Evolutionary conservation across 2,888 invertebrate species (phyloP).

Genomic region (Hydroisotoma schaefferi): DNA sequence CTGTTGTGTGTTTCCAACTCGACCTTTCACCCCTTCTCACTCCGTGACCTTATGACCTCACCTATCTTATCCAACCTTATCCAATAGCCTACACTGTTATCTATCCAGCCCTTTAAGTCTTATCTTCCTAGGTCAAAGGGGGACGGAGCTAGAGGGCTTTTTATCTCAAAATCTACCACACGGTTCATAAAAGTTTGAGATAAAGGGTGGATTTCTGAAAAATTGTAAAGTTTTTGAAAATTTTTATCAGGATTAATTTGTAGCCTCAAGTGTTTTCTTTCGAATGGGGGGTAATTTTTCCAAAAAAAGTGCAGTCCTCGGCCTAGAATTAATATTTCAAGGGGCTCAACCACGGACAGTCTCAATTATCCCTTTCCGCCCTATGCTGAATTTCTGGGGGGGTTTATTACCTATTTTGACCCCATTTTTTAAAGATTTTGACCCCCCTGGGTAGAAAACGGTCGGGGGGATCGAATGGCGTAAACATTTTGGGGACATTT

Average conservation of each 20-base stretch:
- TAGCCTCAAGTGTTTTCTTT: slow-evolving; percentile 3
- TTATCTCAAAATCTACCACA: too few relatives aligned
- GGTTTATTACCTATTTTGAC: too few relatives aligned
- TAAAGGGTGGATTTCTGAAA: slow-evolving; percentile 9
- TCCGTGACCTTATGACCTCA: not conserved
- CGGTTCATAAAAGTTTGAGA: too few relatives aligned
- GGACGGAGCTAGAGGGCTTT: too few relatives aligned
- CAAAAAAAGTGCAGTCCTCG: slow-evolving; percentile 7
- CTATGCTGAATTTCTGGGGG: not conserved
- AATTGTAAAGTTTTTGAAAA: not conserved
- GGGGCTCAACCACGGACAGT: not conserved
- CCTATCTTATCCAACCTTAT: not conserved
- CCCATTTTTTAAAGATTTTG: not conserved
- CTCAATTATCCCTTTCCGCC: not conserved
- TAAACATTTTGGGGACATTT: not conserved
- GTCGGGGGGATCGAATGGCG: not conserved
- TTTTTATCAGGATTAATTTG: not conserved
- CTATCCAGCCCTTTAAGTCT: slow-evolving; percentile 2
- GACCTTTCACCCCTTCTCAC: not conserved
- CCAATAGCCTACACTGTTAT: slow-evolving; percentile 3
- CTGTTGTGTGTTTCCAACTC: slow-evolving; percentile 16
- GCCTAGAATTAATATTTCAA: not conserved
- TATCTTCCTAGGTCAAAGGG: slow-evolving; percentile 7
- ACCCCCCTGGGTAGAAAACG: not conserved
- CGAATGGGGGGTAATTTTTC: not conserved